Conservation (phyloP, 2,113 vertebrate genomes). For the Saguinus midas region DNA sequence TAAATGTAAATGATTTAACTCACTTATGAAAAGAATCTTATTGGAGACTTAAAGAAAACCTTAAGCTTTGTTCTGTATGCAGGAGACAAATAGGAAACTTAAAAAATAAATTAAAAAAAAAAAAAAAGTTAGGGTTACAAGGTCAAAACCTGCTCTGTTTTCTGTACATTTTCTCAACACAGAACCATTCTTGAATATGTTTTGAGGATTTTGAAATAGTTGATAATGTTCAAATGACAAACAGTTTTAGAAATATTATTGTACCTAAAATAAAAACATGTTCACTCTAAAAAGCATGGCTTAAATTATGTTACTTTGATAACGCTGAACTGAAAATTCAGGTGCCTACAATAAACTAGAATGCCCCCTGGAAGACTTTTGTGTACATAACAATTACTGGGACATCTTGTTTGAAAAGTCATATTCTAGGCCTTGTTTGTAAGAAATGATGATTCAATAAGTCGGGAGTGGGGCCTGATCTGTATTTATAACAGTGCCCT, state of each 20-base stretch:
- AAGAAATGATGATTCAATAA: fast-evolving
- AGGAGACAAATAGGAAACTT: slow-evolving; percentile 35
- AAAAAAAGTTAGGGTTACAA: background rate
- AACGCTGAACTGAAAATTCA: background rate
- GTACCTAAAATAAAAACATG: no score
- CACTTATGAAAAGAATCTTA: slow-evolving; percentile 25
- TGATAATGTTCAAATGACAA: background rate
- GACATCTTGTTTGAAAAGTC: background rate
- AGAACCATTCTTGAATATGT: background rate
- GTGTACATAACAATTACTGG: no score
- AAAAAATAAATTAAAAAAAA: no score
- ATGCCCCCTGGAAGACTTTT: background rate
- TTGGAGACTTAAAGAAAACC: background rate
- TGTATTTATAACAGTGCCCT: fast-evolving
- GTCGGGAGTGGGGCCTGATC: no score
- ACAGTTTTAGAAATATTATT: background rate
- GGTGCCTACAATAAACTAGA: background rate
- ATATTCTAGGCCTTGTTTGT: background rate
- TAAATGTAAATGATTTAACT: slow-evolving; percentile 20
- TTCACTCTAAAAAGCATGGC: background rate
- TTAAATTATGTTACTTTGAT: background rate
- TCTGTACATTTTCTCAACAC: background rate
- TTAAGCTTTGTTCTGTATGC: slow-evolving; percentile 20
- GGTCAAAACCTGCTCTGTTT: background rate
- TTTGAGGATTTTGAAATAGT: background rate